Percentiles rank a stretch among this genome's conserved stretches.
Conservation (phyloP, 2,797 vertebrate genomes). For the Pachyuromys duprasi region DNA sequence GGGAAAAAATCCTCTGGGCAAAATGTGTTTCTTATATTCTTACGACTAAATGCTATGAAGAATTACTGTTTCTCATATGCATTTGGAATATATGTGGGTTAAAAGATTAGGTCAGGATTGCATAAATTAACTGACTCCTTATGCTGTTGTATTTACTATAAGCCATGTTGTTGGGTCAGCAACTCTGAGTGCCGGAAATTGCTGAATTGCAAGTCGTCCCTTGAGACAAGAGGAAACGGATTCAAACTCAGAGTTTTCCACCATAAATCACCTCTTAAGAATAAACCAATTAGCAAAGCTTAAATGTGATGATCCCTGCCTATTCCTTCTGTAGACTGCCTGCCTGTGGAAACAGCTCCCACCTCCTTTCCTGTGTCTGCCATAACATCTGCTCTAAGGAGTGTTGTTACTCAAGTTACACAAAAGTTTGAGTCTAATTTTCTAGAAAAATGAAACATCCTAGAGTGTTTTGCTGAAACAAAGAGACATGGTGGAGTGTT, state of each 20-base stretch:
- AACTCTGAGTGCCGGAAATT: slow-evolving; percentile 26
- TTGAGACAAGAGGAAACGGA: not conserved
- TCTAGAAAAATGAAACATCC: not conserved
- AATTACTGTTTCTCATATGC: slow-evolving; percentile 32
- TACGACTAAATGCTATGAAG: slow-evolving; percentile 27
- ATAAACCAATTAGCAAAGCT: not conserved
- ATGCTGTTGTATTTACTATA: slow-evolving; percentile 48
- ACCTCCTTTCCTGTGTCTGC: not conserved
- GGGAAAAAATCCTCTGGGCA: slow-evolving; percentile 65
- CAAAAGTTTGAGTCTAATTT: slow-evolving; percentile 13
- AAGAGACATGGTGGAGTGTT: not conserved
- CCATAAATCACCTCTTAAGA: not conserved
- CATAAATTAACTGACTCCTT: slow-evolving; percentile 39
- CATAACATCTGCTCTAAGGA: slow-evolving; percentile 6
- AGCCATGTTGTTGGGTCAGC: slow-evolving; percentile 40
- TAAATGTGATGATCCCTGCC: not conserved
- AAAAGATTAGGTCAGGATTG: slow-evolving; percentile 48
- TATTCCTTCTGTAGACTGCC: slow-evolving; percentile 11
- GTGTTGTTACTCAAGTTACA: not conserved
- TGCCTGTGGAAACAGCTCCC: not conserved
- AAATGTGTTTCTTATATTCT: slow-evolving; percentile 66
- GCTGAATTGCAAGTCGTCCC: not conserved
- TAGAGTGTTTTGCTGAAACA: not conserved
- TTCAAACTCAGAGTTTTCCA: slow-evolving; percentile 20
- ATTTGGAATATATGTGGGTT: slow-evolving; percentile 42